These are phyloP conservation scores for Zophobas atratus DNA, from an alignment of 1,140 invertebrate species.

Conservation along the genomic window DNA sequence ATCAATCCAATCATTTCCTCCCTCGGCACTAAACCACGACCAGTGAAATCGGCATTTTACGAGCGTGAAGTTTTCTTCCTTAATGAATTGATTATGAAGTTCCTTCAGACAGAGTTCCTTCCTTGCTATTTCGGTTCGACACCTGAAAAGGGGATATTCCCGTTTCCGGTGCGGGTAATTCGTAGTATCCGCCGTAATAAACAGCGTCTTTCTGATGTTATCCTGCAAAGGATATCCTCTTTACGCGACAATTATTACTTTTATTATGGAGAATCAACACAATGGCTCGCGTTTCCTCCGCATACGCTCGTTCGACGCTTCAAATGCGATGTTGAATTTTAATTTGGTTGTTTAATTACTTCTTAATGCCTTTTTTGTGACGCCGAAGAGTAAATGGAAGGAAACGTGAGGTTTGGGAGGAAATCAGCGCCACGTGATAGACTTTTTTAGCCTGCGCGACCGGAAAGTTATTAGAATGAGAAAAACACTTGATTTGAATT, in stretches of 20 bases:
- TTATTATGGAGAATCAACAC: slow-evolving; percentile 57
- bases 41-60: slow-evolving; percentile 20
- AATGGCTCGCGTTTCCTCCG: slow-evolving; percentile 49
- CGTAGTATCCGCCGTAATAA: slow-evolving; percentile 49
- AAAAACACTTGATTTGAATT: too few relatives aligned
- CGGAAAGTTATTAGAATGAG: too few relatives aligned
- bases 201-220: slow-evolving; percentile 54
- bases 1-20: slow-evolving; percentile 12
- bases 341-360: slow-evolving; percentile 38
- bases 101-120: slow-evolving; percentile 15
- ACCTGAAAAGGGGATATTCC: slow-evolving; percentile 38
- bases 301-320: slow-evolving; percentile 14
- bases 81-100: slow-evolving; percentile 42
- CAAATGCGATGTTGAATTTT: slow-evolving; percentile 29
- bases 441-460: neutral
- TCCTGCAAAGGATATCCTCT: slow-evolving; percentile 59
- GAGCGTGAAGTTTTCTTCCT: slow-evolving; percentile 22
- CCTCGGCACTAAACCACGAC: slow-evolving; percentile 8
- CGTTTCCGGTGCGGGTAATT: slow-evolving; percentile 50
- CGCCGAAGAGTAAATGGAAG: neutral
- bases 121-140: slow-evolving; percentile 37
- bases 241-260: slow-evolving; percentile 59
- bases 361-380: slow-evolving; percentile 18
- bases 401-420: neutral
- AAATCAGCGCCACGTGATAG: neutral